phyloP scores from a whole-genome alignment of 1,140 invertebrate genomes.

The Pissodes strobi region DNA sequence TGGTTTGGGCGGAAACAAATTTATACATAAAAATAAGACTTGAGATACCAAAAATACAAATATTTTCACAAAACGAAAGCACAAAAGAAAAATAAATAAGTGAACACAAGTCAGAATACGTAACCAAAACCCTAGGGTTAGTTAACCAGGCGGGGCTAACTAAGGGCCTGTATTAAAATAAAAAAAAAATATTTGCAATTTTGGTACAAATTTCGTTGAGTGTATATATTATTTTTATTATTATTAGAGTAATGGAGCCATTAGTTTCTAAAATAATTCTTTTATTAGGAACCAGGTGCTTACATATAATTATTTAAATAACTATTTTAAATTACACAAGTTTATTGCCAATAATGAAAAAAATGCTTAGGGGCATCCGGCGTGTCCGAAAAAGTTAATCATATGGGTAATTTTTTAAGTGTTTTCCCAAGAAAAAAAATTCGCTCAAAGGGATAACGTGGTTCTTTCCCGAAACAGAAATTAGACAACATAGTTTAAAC shows the following conservation, averaged over 20 bases:
- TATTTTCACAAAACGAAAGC: conserved; percentile 9
- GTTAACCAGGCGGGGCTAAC: neutral
- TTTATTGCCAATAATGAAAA: conserved; percentile 44
- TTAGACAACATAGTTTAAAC: too few species aligned
- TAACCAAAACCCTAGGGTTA: neutral
- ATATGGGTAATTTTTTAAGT: too few species aligned
- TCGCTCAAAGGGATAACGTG: too few species aligned
- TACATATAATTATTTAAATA: conserved; percentile 45
- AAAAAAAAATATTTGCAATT: conserved; percentile 26
- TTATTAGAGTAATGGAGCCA: conserved; percentile 20
- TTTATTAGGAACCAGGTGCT: conserved; percentile 57
- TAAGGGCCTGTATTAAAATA: neutral
- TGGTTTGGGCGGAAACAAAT: conserved; percentile 20
- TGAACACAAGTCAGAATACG: conserved; percentile 25
- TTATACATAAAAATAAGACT: conserved; percentile 18
- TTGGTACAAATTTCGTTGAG: conserved; percentile 21
- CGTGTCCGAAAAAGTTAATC: too few species aligned
- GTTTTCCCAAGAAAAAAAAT: too few species aligned
- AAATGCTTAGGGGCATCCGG: conserved; percentile 35
- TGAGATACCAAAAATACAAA: conserved; percentile 28
- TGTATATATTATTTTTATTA: conserved; percentile 6
- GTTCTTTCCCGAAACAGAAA: too few species aligned
- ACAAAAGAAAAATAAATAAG: conserved; percentile 18
- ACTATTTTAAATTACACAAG: conserved; percentile 48
- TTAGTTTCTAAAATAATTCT: conserved; percentile 36